Evolutionary conservation across 2,113 vertebrate species (phyloP).

Genomic region (Burhinus bistriatus): DNA sequence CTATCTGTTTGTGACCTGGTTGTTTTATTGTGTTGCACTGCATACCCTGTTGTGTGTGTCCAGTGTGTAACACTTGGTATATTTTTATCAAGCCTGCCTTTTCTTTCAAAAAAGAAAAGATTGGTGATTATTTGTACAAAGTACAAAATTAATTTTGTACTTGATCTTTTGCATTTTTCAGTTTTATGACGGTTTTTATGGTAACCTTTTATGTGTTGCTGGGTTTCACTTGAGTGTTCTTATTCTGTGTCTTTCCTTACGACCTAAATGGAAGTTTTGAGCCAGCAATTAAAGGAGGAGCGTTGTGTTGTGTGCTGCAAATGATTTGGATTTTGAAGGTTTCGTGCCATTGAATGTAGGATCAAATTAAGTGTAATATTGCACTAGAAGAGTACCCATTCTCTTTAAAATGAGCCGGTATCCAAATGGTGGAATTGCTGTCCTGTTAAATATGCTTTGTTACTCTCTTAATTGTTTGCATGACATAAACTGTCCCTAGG

Average conservation of each 20-base stretch:
- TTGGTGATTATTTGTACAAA: neutral
- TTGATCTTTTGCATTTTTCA: rapidly evolving
- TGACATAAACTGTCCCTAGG: neutral
- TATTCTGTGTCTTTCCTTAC: neutral
- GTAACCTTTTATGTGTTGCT: neutral
- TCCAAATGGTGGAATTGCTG: neutral
- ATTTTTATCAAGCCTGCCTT: neutral
- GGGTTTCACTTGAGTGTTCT: neutral
- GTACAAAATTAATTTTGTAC: neutral
- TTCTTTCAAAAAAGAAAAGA: neutral
- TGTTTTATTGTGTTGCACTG: neutral
- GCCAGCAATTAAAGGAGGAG: neutral
- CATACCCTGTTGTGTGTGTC: rapidly evolving
- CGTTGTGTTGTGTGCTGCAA: neutral
- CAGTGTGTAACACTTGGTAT: rapidly evolving
- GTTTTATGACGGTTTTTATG: neutral
- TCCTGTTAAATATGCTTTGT: neutral
- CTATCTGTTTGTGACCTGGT: rapidly evolving
- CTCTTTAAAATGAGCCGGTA: neutral
- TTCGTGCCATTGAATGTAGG: neutral
- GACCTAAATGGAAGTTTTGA: neutral
- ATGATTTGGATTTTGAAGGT: neutral
- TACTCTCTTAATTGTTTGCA: neutral
- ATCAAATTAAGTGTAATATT: neutral
- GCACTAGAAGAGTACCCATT: neutral